These are phyloP conservation scores for Harpagoxenus sublaevis DNA, from an alignment of 2,888 invertebrate genomes.

Conservation along the genomic window DNA sequence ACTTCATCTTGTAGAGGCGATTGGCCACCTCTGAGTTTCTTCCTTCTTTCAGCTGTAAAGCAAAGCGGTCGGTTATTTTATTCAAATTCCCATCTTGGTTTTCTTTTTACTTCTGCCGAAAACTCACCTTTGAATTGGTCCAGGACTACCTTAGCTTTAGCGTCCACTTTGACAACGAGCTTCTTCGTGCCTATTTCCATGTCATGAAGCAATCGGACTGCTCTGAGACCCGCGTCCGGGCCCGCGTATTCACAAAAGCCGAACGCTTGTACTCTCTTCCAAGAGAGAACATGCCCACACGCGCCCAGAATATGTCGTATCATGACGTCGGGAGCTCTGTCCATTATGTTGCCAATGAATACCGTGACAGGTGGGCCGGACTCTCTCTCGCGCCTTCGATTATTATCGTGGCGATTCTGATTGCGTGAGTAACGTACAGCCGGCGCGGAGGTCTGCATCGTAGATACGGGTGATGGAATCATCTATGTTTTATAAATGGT, in stretches of 20 bases:
- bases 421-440: conserved; percentile 84
- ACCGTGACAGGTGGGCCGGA: conserved; percentile 97
- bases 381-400: conserved; percentile 83
- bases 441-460: conserved; percentile 85
- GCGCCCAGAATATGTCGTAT: conserved; percentile 96
- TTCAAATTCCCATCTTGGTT: neutral
- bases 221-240: conserved; percentile 97
- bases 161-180: conserved; percentile 98
- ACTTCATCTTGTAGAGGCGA: conserved; percentile 88
- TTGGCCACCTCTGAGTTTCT: conserved; percentile 88
- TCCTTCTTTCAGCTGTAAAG: conserved; percentile 88
- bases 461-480: conserved; percentile 86
- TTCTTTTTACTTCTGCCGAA: neutral
- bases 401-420: conserved; percentile 83
- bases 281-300: conserved; percentile 97
- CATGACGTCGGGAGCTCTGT: conserved; percentile 97
- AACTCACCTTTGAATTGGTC: conserved; percentile 95
- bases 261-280: conserved; percentile 99
- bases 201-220: conserved; percentile 97
- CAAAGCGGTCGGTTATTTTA: neutral
- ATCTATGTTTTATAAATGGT: conserved; percentile 84
- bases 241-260: conserved; percentile 99
- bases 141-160: conserved; percentile 97
- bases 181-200: conserved; percentile 97
- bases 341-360: conserved; percentile 98